Percentiles rank a stretch among this genome's conserved stretches.
These are phyloP conservation scores for Dorcus hopei DNA, from an alignment of 2,888 invertebrate genomes.

Conservation along the genomic window DNA sequence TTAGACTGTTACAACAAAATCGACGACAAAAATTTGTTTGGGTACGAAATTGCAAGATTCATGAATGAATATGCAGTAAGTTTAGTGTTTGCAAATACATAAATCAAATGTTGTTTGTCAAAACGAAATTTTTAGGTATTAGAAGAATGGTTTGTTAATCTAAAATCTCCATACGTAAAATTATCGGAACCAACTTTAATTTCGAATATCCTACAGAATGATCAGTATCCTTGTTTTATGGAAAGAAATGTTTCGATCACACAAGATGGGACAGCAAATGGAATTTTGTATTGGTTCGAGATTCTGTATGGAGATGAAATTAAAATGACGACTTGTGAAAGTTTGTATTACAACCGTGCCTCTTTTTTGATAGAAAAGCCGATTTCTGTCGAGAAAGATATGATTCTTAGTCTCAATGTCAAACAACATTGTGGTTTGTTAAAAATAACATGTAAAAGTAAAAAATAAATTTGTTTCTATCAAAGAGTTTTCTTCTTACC, in stretches of 20 bases:
- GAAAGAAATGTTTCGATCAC: constrained; percentile 37
- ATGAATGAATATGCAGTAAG: constrained; percentile 61
- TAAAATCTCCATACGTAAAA: constrained; percentile 47
- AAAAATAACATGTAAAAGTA: constrained; percentile 23
- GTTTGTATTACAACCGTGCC: constrained; percentile 51
- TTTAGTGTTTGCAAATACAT: not conserved
- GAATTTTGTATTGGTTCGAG: constrained; percentile 57
- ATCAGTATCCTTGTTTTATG: not conserved
- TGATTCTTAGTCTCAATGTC: constrained; percentile 38
- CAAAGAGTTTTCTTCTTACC: no score
- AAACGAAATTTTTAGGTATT: constrained; percentile 38
- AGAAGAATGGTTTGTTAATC: constrained; percentile 55
- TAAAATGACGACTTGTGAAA: constrained; percentile 49
- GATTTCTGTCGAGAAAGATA: constrained; percentile 36
- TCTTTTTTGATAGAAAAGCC: constrained; percentile 51
- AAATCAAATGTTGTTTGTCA: not conserved
- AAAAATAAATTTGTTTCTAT: not conserved
- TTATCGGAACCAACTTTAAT: constrained; percentile 43
- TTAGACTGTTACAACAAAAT: constrained; percentile 58
- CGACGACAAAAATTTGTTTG: constrained; percentile 55
- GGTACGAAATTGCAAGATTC: constrained; percentile 54
- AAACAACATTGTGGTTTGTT: constrained; percentile 28
- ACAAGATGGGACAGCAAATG: constrained; percentile 50
- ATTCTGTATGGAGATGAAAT: constrained; percentile 37
- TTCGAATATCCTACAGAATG: constrained; percentile 12